These are phyloP conservation scores for Malthinus seriepunctatus DNA, from an alignment of 2,888 invertebrate genomes.

Conservation along the genomic window DNA sequence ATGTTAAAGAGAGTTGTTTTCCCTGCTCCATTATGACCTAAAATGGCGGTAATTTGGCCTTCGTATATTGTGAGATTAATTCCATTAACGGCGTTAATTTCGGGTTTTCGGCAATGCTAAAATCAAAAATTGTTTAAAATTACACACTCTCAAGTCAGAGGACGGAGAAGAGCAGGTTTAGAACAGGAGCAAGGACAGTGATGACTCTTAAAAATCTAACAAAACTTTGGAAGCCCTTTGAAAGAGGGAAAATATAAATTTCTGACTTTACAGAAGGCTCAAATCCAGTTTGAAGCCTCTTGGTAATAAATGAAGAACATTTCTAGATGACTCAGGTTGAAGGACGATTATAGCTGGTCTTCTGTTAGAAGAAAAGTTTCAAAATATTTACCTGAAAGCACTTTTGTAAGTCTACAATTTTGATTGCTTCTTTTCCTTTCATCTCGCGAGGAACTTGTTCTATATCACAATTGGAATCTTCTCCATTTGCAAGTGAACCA, in stretches of 20 bases:
- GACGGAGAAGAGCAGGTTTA: no score
- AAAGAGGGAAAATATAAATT: no score
- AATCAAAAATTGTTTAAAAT: constrained; percentile 50
- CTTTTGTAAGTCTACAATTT: constrained; percentile 74
- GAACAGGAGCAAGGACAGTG: no score
- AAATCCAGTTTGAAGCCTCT: no score
- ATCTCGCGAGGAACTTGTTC: constrained; percentile 75
- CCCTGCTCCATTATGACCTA: constrained; percentile 87
- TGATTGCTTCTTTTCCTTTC: constrained; percentile 74
- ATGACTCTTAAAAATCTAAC: background rate
- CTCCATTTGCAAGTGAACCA: constrained; percentile 55
- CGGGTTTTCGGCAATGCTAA: constrained; percentile 67
- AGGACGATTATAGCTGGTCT: no score
- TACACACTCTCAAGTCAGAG: no score
- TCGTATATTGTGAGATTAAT: constrained; percentile 83
- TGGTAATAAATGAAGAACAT: no score
- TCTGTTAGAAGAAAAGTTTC: background rate
- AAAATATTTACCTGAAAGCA: constrained; percentile 60
- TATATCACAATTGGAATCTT: constrained; percentile 64
- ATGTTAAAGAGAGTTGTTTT: constrained; percentile 87
- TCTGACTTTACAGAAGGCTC: no score
- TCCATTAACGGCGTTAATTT: constrained; percentile 74
- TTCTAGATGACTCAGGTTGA: no score
- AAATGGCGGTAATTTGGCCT: constrained; percentile 82
- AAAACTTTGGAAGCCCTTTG: background rate